A percentile compares a stretch with the other conserved stretches of the same genome.
Conservation (phyloP, 2,888 invertebrate genomes). For the Sialis lutaria region DNA sequence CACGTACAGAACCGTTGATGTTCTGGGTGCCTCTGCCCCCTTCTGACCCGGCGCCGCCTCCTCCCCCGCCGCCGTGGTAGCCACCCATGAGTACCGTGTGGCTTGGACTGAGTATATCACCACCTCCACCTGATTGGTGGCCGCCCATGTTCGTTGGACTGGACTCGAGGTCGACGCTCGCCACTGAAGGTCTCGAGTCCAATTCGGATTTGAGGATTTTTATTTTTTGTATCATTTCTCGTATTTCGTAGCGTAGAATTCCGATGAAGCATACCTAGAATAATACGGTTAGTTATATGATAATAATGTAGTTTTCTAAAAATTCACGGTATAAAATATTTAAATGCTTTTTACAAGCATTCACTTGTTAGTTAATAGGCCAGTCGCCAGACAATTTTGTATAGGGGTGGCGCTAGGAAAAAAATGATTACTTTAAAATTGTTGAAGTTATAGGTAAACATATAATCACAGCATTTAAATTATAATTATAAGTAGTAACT, state of each 20-base stretch:
- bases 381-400: too few species aligned
- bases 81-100: constrained; percentile 9
- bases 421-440: too few species aligned
- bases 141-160: constrained; percentile 19
- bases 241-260: constrained; percentile 70
- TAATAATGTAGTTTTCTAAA: too few species aligned
- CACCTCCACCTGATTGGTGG: not conserved
- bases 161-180: constrained; percentile 8
- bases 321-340: too few species aligned
- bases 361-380: too few species aligned
- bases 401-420: too few species aligned
- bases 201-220: constrained; percentile 55
- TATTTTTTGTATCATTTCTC: constrained; percentile 85
- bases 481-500: too few species aligned
- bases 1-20: constrained; percentile 39
- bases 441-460: too few species aligned
- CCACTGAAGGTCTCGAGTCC: constrained; percentile 28
- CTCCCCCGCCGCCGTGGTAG: not conserved
- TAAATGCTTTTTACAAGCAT: too few species aligned
- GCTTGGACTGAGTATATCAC: constrained; percentile 4
- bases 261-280: constrained; percentile 52
- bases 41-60: constrained; percentile 2
- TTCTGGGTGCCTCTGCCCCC: constrained; percentile 18
- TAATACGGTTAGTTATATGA: too few species aligned
- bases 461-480: too few species aligned